A percentile compares a stretch with the other conserved stretches of the same genome.
Conservation (phyloP, 2,888 invertebrate species). For the Eumacrocentrus americanus region DNA sequence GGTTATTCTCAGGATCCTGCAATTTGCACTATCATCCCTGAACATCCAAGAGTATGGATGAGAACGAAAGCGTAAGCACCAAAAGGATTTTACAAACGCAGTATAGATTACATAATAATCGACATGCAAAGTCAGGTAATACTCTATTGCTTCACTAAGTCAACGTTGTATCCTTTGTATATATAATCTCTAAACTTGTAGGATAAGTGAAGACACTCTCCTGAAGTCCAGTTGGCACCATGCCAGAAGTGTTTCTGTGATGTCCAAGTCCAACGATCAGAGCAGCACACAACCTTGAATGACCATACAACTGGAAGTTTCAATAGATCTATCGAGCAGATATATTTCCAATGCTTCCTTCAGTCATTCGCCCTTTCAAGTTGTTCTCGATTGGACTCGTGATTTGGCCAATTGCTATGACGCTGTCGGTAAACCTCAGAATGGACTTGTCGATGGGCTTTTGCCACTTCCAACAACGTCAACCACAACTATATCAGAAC, state of each 20-base stretch:
- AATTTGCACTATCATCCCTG: no score
- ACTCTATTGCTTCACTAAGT: neutral
- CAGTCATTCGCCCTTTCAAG: conserved; percentile 6
- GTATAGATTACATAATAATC: neutral
- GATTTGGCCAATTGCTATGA: conserved; percentile 19
- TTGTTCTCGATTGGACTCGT: conserved; percentile 1
- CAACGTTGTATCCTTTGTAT: neutral
- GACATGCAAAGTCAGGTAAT: neutral
- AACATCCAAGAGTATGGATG: neutral
- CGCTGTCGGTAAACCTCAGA: neutral
- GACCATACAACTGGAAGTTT: conserved; percentile 12
- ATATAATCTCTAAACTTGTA: neutral
- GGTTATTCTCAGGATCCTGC: no score
- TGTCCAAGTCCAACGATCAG: conserved; percentile 36
- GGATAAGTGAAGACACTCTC: conserved; percentile 42
- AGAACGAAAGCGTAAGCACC: neutral
- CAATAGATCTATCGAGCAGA: conserved; percentile 19
- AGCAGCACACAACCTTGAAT: conserved; percentile 36
- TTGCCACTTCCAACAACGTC: neutral
- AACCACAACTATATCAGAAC: neutral
- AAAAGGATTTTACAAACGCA: neutral
- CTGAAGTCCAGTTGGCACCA: conserved; percentile 31
- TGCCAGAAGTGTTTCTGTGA: conserved; percentile 28
- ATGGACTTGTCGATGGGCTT: conserved; percentile 1
- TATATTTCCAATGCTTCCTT: neutral